Evolutionary conservation across 2,797 vertebrate species (phyloP), one percentile per base, ranked within the genome.

Genomic region (Dromococcyx pavoninus): DNA sequence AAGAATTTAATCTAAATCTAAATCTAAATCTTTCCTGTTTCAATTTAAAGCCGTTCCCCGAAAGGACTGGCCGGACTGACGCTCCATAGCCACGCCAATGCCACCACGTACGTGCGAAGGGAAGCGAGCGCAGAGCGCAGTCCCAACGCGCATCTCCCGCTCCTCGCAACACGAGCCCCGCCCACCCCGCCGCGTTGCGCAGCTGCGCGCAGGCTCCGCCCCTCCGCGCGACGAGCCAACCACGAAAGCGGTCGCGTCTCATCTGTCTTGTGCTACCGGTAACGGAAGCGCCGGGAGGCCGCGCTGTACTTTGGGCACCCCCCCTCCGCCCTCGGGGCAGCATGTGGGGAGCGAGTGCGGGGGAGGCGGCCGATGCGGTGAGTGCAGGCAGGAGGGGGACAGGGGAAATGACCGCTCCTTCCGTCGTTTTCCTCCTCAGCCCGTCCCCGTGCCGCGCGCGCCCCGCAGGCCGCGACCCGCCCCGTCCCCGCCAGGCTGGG

Each of bases 331-430:
- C 50, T 15, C 19, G 28, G 25, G 64, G 69, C 60, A 50, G 32
- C 22, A 88, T 92, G 87, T 82, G 88, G 92, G 92, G 87, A 79
- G 69, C 88, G 19, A 44, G 46, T 61, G 37, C 57, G 43, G 86
- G 41, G 86, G 35, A 89, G 74, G 89, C 48, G 60, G 92, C 64
- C 24, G 73, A 69, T 30, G 93, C 81, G 94, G 94, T 94, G 94
- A 94, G 94, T 95, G 81, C 41, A 60, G n/a, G 88, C 54, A 56
- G 76, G 66, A 35, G 60, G 35, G 75, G 48, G 54, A n/a, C 21
- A 33, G 33, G 87, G 61, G 21, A 44, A 71, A 13, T 48, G 35
- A 64, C 81, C 32, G 19, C 54, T 64, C 24, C 48, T 61, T 51
- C 24, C 65, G 43, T 15, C 43, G 19, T 21, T 64, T 25, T 28